Base-by-base conservation (phyloP, 2,797 vertebrate species). In the Halcyon leucocephala region DNA sequence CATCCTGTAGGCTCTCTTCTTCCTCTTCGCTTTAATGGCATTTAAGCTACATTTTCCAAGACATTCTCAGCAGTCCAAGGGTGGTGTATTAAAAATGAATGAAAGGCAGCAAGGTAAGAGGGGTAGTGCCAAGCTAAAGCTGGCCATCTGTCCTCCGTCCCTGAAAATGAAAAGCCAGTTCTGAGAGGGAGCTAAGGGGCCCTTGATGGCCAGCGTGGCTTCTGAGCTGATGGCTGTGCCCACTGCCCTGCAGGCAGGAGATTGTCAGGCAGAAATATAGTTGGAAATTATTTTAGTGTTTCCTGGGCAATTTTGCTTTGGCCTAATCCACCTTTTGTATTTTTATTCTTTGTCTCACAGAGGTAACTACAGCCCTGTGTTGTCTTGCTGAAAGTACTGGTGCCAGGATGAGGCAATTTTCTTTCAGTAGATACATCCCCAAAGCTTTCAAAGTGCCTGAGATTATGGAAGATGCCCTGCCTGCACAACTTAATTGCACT, bases 401-500 rank as follows among this genome's bases (percentile, higher is more conserved):
- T 81, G 90, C 65, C 86, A 89, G 55, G 61, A 72, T 41, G 65
- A 85, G 61, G 57, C 29, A 85, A 89, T 94, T 96, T 92, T 67
- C 67, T 73, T 93, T 64, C 49, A 65, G 71, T 26, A 60, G 73
- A 76, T 77, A 51, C 46, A 64, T 93, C 88, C 86, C 71, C 7
- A 15, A 91, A 77, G 77, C 83, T 82, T 82, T 60, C 35, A 77
- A 84, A 95, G 89, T 95, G 81, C 65, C 71, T 85, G 74, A 92
- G 74, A 60, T 79, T 80, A 77, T 33, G 71, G 74, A 39, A 80
- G 82, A 49, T 74, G 57, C 41, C 66, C 77, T 37, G 67, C 71
- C 90, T 12, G 24, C 37, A 48, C 76, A 44, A n/a, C 33, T 93
- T 79, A 93, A 92, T 77, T 52, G 51, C 25, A 55, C 86, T 76